Base-by-base conservation (phyloP, 1,140 invertebrate species). In the Pseudomyrmex concolor region DNA sequence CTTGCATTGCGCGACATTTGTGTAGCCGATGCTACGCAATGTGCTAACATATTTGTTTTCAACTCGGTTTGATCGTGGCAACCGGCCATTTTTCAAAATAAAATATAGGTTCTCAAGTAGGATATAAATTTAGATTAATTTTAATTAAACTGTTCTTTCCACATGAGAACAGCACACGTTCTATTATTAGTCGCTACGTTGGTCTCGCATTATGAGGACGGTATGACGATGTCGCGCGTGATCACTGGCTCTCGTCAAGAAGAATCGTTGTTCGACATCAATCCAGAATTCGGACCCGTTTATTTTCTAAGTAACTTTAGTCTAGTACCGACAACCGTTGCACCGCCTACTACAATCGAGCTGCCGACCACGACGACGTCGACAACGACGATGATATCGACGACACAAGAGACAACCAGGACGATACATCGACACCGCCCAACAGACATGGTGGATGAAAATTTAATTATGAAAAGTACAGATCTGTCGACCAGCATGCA, bases 261-360 rank as follows among this genome's bases (percentile, higher is more conserved):
- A 91, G 95, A 96, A 62, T 95, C 95, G 4, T 94, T 97, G 90
- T 92, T 94, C 60, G 96, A 97, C 85, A 94, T 97, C 0, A 95
- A 94, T 76, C 94, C 96, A 3, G 95, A 96, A 78, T 97, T 96
- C 77, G 96, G 97, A 45, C 96, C 96, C 15, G 95, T 97, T 17
- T 98, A 97, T 91, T 98, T 96, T 91, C 89, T 97, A 25, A 95
- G 95, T 54, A 97, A 98, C 91, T 95, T 96, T 74, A 96, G 95
- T 17, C 91, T 97, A 9, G 97, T 97, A 9, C 97, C 97, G 15
- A 97, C 96, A 1, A 97, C 97, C 0, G 96, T 96, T 0, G 95
- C 96, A 0, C 96, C 96, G 2, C 96, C 97, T 0, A 96, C 96
- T 0, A 97, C 97, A 7, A 97, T 96, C 0, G 95, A 96, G 0